Base-by-base conservation (phyloP, 2,888 invertebrate species). In the Tethea ocularis region DNA sequence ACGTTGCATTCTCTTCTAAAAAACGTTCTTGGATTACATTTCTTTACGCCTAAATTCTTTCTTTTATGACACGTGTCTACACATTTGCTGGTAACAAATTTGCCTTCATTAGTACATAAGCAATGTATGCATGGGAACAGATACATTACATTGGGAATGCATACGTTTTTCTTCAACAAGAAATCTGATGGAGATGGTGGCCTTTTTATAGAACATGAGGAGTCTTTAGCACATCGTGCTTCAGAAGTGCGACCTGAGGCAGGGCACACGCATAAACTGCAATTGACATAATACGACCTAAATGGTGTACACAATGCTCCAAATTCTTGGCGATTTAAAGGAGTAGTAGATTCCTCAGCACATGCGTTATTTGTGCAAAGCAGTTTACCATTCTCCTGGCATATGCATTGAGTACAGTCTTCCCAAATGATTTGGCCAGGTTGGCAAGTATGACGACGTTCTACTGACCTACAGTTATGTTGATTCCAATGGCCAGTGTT, bases 131-230 rank as follows among this genome's bases (percentile, higher is more conserved):
- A 92, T 1, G 79, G 81, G 51, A 89, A 91, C 23, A 91, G 61
- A 56, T 91, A 91, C 80, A 89, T 86, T 0, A 90, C 89, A 58
- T 87, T 88, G 1, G 91, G 90, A 59, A 91, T 83, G 56, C 92
- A 92, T 1, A 73, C 66, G 5, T 78, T 82, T 17, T 79, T 80
- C 22, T 55, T 53, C 24, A 56, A 57, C 17, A 61, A 26, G 13
- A 74, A 60, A 53, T 73, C 67, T 13, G 59, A 65, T 33, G 58
- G 33, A 7, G 69, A 66, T 2, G 70, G 62, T 23, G 63, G 59
- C 26, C 61, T 69, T 61, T 80, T 68, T 4, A 76, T 61, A 1
- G 77, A 67, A 55, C 91, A 92, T 0, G 89, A 87, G 0, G 76
- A 67, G 53, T 91, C 88, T 26, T 69, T 68, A 6, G 86, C 85